Conservation (phyloP, 2,888 invertebrate genomes). For the Ophion ellenae region DNA sequence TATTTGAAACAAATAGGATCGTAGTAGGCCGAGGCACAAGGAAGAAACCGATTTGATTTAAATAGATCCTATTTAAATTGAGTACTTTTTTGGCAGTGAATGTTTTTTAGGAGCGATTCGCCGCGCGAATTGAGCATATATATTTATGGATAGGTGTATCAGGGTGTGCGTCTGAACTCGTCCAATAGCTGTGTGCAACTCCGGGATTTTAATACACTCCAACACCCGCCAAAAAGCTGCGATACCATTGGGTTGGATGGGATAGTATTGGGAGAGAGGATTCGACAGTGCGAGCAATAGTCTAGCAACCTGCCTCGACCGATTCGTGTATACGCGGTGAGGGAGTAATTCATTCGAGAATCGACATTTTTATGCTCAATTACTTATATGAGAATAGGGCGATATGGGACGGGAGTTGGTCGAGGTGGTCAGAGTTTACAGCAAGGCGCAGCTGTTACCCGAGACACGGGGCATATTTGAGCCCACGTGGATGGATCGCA, state of each 20-base stretch:
- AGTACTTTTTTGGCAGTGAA: no score
- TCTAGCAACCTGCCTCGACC: constrained; percentile 58
- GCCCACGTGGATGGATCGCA: constrained; percentile 41
- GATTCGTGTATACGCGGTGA: constrained; percentile 61
- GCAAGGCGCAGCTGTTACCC: constrained; percentile 65
- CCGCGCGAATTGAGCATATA: no score
- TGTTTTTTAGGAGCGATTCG: no score
- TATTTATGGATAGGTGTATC: not conserved
- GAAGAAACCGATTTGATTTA: no score
- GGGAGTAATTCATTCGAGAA: constrained; percentile 68
- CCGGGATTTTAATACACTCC: constrained; percentile 61
- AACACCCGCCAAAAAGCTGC: constrained; percentile 23
- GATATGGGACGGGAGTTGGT: constrained; percentile 57
- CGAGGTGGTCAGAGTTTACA: constrained; percentile 59
- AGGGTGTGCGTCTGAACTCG: constrained; percentile 14
- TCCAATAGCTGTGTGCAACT: constrained; percentile 44
- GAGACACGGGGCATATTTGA: constrained; percentile 50
- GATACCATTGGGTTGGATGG: not conserved
- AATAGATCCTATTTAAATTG: no score
- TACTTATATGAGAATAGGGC: constrained; percentile 67
- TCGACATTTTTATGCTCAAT: constrained; percentile 71
- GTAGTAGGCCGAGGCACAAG: no score
- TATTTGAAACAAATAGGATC: no score
- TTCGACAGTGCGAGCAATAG: constrained; percentile 5
- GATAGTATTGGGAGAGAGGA: constrained; percentile 37